Evolutionary conservation across 2,888 invertebrate genomes (phyloP), one percentile per base, ranked within the genome.

Genomic region (Taenaris catops): DNA sequence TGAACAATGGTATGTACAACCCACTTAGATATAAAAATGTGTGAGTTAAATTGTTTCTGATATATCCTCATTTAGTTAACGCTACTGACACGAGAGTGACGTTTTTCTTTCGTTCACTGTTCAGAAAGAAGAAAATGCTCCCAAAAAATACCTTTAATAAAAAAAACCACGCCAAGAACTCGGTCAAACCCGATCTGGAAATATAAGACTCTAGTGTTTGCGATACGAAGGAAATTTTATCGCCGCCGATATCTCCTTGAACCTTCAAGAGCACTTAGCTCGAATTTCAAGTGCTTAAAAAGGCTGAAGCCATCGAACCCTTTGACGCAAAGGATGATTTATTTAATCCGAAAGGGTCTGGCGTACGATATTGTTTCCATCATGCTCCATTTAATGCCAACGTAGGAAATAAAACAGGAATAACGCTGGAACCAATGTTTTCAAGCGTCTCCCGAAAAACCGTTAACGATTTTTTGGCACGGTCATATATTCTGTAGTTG

Each of bases 271-370:
- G 14, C 29, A 34, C 39, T 49, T 47, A 45, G 44, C 37, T 35
- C 16, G 6, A 46, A 41, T 46, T 44, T 43, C 46, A 16, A 38
- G 46, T 37, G 43, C 39, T 48, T 48, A 45, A 44, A 49, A 46
- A 29, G 41, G 31, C 39, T 34, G 25, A 31, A 29, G 34, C 46
- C 39, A 31, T 42, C 38, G 46, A 36, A 44, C 46, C 44, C 36
- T 37, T 51, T 51, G 46, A 44, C 44, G 41, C 41, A 28, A 31
- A 12, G 40, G 42, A 42, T 51, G 50, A 56, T 56, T 58, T 56
- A 54, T 55, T 48, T 48, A 49, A 53, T 46, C 47, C 41, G 38
- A 41, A 49, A 53, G 38, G 36, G 46, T 36, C 19, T 28, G 18
- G 21, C 26, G 21, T 27, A 33, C 34, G 32, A 40, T 44, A 41